Percentiles rank a stretch among this genome's conserved stretches.
Conservation (phyloP, 2,888 invertebrate genomes). For the Drosophila buzzatii region DNA sequence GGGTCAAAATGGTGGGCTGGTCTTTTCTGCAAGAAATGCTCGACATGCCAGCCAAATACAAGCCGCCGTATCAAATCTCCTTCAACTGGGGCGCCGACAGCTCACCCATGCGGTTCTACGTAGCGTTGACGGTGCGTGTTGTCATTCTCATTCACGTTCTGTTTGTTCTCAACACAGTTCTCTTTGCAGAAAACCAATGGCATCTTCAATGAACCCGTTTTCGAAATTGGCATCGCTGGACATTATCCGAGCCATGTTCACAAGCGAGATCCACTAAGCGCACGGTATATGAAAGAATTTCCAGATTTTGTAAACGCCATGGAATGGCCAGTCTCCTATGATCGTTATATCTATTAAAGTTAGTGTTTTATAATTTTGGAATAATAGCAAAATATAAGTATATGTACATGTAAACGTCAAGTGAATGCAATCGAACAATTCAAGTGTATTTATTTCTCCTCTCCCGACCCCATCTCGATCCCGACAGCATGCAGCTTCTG, state of each 20-base stretch:
- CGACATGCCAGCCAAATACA: slow-evolving; percentile 56
- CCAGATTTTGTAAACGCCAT: slow-evolving; percentile 86
- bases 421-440: neutral
- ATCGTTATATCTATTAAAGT: slow-evolving; percentile 79
- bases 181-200: slow-evolving; percentile 57
- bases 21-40: slow-evolving; percentile 74
- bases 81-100: slow-evolving; percentile 73
- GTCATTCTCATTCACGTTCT: no score
- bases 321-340: slow-evolving; percentile 86
- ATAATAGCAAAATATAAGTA: slow-evolving; percentile 9
- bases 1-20: slow-evolving; percentile 74
- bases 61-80: slow-evolving; percentile 78
- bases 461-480: neutral
- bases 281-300: slow-evolving; percentile 85
- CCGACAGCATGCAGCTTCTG: slow-evolving; percentile 7
- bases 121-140: slow-evolving; percentile 70
- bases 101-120: slow-evolving; percentile 71
- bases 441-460: slow-evolving; percentile 15
- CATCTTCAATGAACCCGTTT: slow-evolving; percentile 63
- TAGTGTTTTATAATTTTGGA: neutral
- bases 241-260: slow-evolving; percentile 86
- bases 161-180: no score
- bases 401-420: neutral
- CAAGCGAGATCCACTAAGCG: slow-evolving; percentile 84
- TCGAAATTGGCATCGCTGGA: slow-evolving; percentile 85